Evolutionary conservation across 2,797 vertebrate species (phyloP).

Genomic region (Neostethus bicornis): DNA sequence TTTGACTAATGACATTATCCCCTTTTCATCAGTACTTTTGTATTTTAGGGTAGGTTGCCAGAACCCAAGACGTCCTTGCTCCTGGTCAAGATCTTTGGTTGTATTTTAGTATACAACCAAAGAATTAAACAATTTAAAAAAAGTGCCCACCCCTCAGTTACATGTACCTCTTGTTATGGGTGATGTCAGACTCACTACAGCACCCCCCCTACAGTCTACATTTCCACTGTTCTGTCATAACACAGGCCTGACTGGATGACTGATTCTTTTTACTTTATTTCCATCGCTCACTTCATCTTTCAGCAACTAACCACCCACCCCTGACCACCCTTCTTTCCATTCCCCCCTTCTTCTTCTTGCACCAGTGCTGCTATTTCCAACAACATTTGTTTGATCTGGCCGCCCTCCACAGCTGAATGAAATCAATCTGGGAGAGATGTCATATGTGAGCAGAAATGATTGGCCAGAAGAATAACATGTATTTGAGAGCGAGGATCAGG

Average conservation of each 20-base stretch:
- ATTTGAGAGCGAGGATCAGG: conserved; percentile 46
- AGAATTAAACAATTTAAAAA: too few relatives aligned
- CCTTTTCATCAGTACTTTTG: too few relatives aligned
- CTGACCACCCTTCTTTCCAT: conserved; percentile 5
- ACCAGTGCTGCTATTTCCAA: conserved; percentile 48
- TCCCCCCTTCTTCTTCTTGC: conserved; percentile 8
- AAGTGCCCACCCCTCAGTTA: too few relatives aligned
- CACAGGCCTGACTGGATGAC: conserved; percentile 51
- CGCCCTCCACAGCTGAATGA: conserved; percentile 69
- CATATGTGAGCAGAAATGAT: conserved; percentile 68
- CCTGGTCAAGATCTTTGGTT: too few relatives aligned
- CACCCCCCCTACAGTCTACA: too few relatives aligned
- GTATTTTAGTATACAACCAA: too few relatives aligned
- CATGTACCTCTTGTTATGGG: too few relatives aligned
- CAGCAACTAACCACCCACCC: conserved; percentile 48
- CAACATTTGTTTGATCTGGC: conserved; percentile 71
- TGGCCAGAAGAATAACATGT: conserved; percentile 56
- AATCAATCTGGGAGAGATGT: conserved; percentile 69
- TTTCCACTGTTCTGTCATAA: too few relatives aligned
- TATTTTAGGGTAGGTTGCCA: too few relatives aligned
- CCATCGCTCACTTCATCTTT: conserved; percentile 61
- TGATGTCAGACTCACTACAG: too few relatives aligned
- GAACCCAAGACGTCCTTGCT: too few relatives aligned
- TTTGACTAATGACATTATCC: too few relatives aligned
- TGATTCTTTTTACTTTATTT: conserved; percentile 53